Evolutionary conservation across 1,140 invertebrate species (phyloP).

Genomic region (Neuroterus valhalla): DNA sequence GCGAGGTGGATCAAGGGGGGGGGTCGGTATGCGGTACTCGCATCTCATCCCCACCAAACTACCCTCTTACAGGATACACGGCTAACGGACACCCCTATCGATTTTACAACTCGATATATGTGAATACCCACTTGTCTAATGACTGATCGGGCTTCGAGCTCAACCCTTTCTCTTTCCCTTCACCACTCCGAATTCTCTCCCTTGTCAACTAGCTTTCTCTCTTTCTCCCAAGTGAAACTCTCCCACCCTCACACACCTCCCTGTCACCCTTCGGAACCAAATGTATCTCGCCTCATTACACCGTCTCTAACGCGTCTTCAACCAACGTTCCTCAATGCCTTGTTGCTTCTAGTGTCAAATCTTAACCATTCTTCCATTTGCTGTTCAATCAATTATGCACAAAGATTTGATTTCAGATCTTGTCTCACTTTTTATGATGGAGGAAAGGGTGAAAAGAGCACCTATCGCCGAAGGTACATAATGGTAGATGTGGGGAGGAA

Average conservation of each 20-base stretch:
- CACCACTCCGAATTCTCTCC: constrained; percentile 47
- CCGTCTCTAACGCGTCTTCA: constrained; percentile 58
- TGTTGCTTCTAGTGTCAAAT: constrained; percentile 46
- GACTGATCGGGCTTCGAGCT: constrained; percentile 73
- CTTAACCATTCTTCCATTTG: constrained; percentile 7
- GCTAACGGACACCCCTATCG: constrained; percentile 75
- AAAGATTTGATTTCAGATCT: constrained; percentile 21
- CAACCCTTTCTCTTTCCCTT: constrained; percentile 64
- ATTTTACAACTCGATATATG: constrained; percentile 76
- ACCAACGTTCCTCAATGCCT: constrained; percentile 59
- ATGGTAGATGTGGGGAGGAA: constrained; percentile 41
- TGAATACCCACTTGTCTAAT: constrained; percentile 76
- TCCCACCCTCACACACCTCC: background rate
- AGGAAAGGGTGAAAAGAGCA: background rate
- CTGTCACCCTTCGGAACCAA: constrained; percentile 46
- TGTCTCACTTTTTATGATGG: background rate
- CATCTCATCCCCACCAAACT: constrained; percentile 67
- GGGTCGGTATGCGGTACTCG: constrained; percentile 57
- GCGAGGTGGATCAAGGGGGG: constrained; percentile 52
- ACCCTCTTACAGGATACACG: constrained; percentile 72
- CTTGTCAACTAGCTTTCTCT: constrained; percentile 48
- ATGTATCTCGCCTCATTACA: constrained; percentile 69
- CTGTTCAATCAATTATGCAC: background rate
- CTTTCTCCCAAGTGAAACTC: constrained; percentile 37
- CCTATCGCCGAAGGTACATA: constrained; percentile 31